Evolutionary conservation across 2,797 vertebrate species (phyloP).

Genomic region (Mormyrus hasselquistii): DNA sequence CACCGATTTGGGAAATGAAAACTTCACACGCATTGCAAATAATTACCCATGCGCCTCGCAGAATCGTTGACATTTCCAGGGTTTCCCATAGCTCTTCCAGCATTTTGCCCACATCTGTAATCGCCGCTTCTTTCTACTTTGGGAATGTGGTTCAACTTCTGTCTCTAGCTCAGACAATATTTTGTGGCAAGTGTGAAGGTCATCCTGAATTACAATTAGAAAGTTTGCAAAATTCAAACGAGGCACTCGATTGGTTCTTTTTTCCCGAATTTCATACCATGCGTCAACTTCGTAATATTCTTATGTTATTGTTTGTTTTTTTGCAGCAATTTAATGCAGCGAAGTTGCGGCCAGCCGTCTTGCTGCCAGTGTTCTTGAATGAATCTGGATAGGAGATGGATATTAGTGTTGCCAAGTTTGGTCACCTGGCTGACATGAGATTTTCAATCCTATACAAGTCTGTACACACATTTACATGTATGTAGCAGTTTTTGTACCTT

Average conservation of each 20-base stretch:
- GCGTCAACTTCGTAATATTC: background rate
- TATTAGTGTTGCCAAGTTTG: background rate
- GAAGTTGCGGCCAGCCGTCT: background rate
- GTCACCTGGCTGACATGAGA: background rate
- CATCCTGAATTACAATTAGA: background rate
- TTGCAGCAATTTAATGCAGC: background rate
- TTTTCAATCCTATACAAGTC: background rate
- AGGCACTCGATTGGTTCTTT: background rate
- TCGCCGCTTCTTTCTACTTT: slow-evolving; percentile 12
- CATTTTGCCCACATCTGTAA: slow-evolving; percentile 16
- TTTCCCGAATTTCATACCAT: background rate
- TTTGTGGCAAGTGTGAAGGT: background rate
- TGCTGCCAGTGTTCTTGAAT: background rate
- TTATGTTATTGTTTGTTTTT: background rate
- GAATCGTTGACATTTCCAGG: slow-evolving; percentile 19
- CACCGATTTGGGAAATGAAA: background rate
- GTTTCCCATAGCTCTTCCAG: background rate
- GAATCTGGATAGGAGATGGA: background rate
- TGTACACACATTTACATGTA: background rate
- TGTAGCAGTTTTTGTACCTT: background rate
- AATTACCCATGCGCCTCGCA: background rate
- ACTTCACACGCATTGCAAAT: background rate
- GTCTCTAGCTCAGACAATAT: background rate
- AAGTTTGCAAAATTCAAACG: background rate
- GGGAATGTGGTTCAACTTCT: background rate